Conservation (phyloP, 2,888 invertebrate genomes). For the Zaprionus bogoriensis region DNA sequence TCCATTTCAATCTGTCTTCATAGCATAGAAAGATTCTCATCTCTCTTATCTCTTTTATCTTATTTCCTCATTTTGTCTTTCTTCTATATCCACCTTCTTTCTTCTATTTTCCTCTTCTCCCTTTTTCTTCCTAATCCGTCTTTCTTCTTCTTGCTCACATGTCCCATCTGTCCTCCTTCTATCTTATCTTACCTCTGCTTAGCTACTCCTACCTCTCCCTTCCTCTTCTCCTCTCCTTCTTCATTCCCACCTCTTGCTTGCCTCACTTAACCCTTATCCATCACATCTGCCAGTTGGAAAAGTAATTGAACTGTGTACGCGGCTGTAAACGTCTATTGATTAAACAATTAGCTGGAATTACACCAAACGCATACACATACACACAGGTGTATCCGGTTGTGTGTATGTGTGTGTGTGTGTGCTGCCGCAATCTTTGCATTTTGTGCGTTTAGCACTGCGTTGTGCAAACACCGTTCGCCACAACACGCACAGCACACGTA, state of each 20-base stretch:
- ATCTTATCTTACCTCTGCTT: too few species aligned
- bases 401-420: slow-evolving; percentile 16
- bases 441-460: slow-evolving; percentile 37
- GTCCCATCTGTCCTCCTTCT: too few species aligned
- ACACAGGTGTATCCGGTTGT: background rate
- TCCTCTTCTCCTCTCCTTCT: background rate
- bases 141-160: too few species aligned
- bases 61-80: too few species aligned
- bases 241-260: background rate
- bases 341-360: slow-evolving; percentile 69
- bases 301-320: slow-evolving; percentile 4
- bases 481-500: background rate
- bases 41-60: too few species aligned
- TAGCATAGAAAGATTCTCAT: too few species aligned
- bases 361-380: slow-evolving; percentile 46
- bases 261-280: background rate
- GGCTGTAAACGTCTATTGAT: slow-evolving; percentile 53
- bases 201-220: background rate
- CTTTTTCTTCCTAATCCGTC: too few species aligned
- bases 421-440: slow-evolving; percentile 18
- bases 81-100: too few species aligned
- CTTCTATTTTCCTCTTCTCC: too few species aligned
- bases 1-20: too few species aligned
- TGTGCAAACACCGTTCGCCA: slow-evolving; percentile 40
- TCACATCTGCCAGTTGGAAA: too few species aligned